Conservation (phyloP, 2,888 invertebrate species). For the Bimastos eiseni region DNA sequence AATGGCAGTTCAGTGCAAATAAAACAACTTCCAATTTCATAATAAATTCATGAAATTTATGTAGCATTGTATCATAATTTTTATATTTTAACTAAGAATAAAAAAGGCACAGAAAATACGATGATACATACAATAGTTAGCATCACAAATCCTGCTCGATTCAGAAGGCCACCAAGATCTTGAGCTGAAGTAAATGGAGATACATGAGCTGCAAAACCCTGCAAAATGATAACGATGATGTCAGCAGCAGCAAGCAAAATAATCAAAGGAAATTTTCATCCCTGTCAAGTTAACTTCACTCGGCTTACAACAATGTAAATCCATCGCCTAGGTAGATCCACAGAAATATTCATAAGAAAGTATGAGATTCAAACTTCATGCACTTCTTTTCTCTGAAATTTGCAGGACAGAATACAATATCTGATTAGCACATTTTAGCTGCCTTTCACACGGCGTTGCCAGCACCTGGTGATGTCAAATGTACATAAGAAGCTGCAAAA, state of each 20-base stretch:
- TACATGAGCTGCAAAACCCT: slow-evolving; percentile 83
- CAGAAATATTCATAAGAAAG: background rate
- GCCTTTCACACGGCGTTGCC: no score
- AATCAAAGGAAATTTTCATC: no score
- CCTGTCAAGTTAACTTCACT: no score
- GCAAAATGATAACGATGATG: slow-evolving; percentile 37
- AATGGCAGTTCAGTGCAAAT: no score
- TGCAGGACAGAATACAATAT: background rate
- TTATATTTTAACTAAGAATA: no score
- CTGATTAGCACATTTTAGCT: background rate
- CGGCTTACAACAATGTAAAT: background rate
- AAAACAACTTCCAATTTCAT: no score
- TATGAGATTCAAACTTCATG: background rate
- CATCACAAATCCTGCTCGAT: slow-evolving; percentile 84
- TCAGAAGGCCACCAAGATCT: slow-evolving; percentile 85
- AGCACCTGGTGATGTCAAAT: no score
- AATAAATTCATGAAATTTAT: no score
- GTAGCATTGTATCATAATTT: no score
- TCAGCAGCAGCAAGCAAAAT: background rate
- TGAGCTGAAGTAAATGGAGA: slow-evolving; percentile 85
- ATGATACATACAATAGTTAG: slow-evolving; percentile 76
- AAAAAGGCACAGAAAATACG: background rate
- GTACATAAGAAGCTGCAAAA: no score
- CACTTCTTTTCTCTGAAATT: background rate
- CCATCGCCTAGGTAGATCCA: background rate